Base-by-base conservation (phyloP, 2,888 invertebrate genomes). In the Drosophila hamatofila region DNA sequence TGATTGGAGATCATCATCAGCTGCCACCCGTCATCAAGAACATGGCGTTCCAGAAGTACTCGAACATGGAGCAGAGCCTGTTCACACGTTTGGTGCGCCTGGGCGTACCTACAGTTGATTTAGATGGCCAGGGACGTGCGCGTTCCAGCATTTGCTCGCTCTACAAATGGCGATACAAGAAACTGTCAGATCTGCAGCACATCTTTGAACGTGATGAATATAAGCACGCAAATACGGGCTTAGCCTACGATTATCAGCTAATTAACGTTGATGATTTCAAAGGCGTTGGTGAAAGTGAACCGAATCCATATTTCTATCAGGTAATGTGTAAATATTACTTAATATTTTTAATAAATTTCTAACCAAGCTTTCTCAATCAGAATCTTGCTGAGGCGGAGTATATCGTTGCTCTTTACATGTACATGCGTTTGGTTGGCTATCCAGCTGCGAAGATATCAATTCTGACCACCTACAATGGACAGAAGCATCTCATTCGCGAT, bases 1-100 rank as follows among this genome's bases (percentile, higher is more conserved):
- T 99, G 99, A 99, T 99, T 89, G 99, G 99, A 0, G 99, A 97
- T 93, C 99, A 99, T 93, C 98, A 99, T 93, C 99, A 99, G 93
- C 94, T 99, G 82, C 99, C 99, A 0, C 99, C 99, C 0, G 99
- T 99, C 14, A 99, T 99, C 52, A 99, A 99, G 93, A 99, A 99
- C 93, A 99, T 99, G 97, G 99, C 99, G 9, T 99, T 99, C 94
- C 99, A 99, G 93, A 99, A 99, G 92, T 99, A 98, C 93, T 98
- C 98, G 61, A 99, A 99, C 91, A 99, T 99, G 99, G 99, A 99
- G 91, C 99, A 99, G 93, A 98, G 98, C 60, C 94, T 99, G 46
- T 99, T 99, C 93, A 98, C 99, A 0, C 94, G 99, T 77, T 96
- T 99, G 92, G 99, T 99, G 16, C 94, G 99, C 9, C 94, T 99